phyloP scores from a whole-genome alignment of 2,888 invertebrate genomes.

The Myathropa florea region DNA sequence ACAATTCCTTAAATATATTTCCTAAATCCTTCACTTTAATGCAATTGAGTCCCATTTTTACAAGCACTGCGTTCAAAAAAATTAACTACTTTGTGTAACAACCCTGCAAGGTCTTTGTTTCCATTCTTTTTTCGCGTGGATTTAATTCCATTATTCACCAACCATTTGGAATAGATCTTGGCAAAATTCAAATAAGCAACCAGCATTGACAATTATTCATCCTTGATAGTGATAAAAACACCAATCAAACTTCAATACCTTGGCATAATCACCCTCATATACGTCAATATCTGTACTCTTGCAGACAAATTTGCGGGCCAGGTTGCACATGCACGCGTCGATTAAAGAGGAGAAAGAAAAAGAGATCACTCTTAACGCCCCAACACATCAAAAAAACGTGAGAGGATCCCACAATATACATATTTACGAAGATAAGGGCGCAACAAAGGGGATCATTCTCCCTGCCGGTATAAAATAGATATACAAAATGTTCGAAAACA shows the following conservation, averaged over 20 bases:
- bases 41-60: no score
- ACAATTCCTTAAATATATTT: no score
- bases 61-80: no score
- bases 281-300: neutral
- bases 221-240: slow-evolving; percentile 46
- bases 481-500: slow-evolving; percentile 38
- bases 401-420: slow-evolving; percentile 12
- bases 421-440: neutral
- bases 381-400: slow-evolving; percentile 11
- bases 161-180: neutral
- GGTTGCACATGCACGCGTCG: slow-evolving; percentile 2
- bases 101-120: neutral
- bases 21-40: no score
- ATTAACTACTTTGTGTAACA: no score
- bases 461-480: neutral
- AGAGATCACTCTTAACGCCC: slow-evolving; percentile 24
- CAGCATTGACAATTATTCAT: slow-evolving; percentile 18
- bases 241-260: slow-evolving; percentile 22
- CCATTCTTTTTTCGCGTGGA: neutral
- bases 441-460: neutral
- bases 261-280: neutral
- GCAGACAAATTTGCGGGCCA: neutral
- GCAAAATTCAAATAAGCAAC: neutral
- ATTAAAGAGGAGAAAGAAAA: neutral
- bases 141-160: neutral